These are phyloP conservation scores for Tinea pellionella DNA, from an alignment of 2,888 invertebrate genomes.

Conservation along the genomic window DNA sequence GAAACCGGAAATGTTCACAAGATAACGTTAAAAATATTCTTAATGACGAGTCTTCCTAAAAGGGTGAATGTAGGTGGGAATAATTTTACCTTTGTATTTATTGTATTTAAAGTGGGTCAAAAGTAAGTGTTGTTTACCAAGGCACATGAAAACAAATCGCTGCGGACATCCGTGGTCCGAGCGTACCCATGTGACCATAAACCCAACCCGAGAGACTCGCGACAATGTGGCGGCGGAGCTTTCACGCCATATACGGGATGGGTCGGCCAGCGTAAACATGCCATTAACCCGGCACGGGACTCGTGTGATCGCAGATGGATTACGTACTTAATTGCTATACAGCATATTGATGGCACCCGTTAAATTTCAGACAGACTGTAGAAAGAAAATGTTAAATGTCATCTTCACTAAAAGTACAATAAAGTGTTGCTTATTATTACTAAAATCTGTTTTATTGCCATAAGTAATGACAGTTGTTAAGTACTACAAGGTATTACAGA, in stretches of 20 bases:
- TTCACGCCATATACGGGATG: slow-evolving; percentile 62
- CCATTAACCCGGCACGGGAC: slow-evolving; percentile 47
- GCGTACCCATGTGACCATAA: slow-evolving; percentile 35
- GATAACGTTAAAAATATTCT: not conserved
- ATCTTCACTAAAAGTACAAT: not conserved
- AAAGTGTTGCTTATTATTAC: not conserved
- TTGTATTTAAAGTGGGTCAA: slow-evolving; percentile 2
- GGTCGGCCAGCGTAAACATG: slow-evolving; percentile 42
- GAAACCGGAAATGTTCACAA: not conserved
- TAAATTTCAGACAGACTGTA: not conserved
- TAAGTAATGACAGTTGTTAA: not conserved
- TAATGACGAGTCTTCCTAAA: not conserved
- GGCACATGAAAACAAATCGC: slow-evolving; percentile 1
- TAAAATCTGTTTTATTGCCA: not conserved
- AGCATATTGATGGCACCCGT: slow-evolving; percentile 31
- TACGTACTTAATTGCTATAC: slow-evolving; percentile 19
- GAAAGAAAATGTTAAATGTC: not conserved
- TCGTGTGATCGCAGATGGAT: slow-evolving; percentile 49
- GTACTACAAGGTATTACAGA: not conserved
- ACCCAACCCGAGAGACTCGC: slow-evolving; percentile 38
- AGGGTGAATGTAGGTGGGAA: not conserved
- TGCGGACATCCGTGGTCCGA: slow-evolving; percentile 11
- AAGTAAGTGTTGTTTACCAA: slow-evolving; percentile 9
- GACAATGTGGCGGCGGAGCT: slow-evolving; percentile 52
- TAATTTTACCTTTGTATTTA: not conserved